Evolutionary conservation across 35 echinoderm and acorn worm genomes (phyloP), one percentile per base, ranked within the genome.

Genomic region (Heliocidaris erythrogramma): DNA sequence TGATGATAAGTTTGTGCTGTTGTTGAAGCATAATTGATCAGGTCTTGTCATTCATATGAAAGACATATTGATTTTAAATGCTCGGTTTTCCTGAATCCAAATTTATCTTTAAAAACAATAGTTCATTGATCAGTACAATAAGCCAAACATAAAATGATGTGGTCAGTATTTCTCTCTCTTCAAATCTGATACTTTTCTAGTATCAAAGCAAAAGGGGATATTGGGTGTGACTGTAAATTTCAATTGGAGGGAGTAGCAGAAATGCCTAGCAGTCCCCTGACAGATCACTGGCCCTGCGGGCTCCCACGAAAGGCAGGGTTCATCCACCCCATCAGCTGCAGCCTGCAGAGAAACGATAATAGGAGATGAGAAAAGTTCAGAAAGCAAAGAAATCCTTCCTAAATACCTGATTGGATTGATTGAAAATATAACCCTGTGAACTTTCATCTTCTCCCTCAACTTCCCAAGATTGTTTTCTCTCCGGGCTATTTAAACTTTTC

Each of bases 201-300:
- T 32, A 48, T 48, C 87, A 89, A 32, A 32, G 32, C 5, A 89
- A 47, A 27, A 89, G 29, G 87, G 87, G 65, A 78, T 78, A 78
- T 78, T 78, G 5, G 18, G 18, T n/a, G 14, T 24, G 65, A 78
- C 27, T 18, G 65, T n/a, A 78, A 78, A 78, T 78, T 78, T 27
- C 18, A 78, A 27, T 78, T 0, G 7, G 87, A 47, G 87, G 87
- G 87, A 27, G 87, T 48, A 89, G 32, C 30, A 47, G 32, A 89
- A 89, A 47, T 47, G 32, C 87, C 87, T 17, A 48, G 87, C 87
- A 32, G 87, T 89, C 87, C 87, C 87, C 11, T 89, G 87, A 47
- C 87, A 42, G 32, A 78, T 89, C 31, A 24, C 87, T 89, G 14
- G 87, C 31, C 87, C 47, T 32, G 24, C 31, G 29, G 87, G 87